These are phyloP conservation scores for Synaphobranchus kaupii DNA, from an alignment of 2,797 vertebrate species.

Conservation along the genomic window DNA sequence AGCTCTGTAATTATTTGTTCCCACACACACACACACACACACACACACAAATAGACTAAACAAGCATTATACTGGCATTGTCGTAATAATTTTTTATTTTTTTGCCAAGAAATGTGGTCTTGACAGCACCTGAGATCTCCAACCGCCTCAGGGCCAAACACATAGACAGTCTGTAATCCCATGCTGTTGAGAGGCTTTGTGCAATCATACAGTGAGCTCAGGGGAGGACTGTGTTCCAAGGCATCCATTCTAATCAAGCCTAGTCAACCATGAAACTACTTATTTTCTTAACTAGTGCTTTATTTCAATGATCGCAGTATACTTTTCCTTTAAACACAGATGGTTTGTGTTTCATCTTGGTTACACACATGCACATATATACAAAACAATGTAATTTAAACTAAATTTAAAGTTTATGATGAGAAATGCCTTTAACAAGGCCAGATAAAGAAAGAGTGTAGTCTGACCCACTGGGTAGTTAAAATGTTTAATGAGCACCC, in stretches of 20 bases:
- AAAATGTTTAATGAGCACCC: constrained; percentile 29
- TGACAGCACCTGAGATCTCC: constrained; percentile 21
- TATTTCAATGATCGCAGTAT: background rate
- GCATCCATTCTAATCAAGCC: background rate
- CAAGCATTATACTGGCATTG: too few relatives aligned
- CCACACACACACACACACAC: too few relatives aligned
- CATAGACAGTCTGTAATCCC: constrained; percentile 21
- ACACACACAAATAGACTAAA: too few relatives aligned
- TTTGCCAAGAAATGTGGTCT: constrained; percentile 22
- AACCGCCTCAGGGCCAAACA: constrained; percentile 13
- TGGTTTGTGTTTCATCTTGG: background rate
- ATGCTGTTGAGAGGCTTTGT: constrained; percentile 6
- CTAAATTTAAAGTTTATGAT: constrained; percentile 18
- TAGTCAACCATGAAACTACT: background rate
- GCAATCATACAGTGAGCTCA: constrained; percentile 14
- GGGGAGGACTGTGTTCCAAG: background rate
- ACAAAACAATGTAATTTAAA: constrained; percentile 18
- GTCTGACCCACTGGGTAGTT: constrained; percentile 29
- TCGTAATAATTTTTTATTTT: constrained; percentile 4
- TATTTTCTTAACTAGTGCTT: constrained; percentile 5
- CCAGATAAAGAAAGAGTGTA: constrained; percentile 21
- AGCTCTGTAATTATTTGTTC: too few relatives aligned
- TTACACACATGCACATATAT: background rate
- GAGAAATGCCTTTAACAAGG: constrained; percentile 26
- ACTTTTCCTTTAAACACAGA: background rate